Base-by-base conservation (phyloP, 2,797 vertebrate species). In the Brotula barbata region DNA sequence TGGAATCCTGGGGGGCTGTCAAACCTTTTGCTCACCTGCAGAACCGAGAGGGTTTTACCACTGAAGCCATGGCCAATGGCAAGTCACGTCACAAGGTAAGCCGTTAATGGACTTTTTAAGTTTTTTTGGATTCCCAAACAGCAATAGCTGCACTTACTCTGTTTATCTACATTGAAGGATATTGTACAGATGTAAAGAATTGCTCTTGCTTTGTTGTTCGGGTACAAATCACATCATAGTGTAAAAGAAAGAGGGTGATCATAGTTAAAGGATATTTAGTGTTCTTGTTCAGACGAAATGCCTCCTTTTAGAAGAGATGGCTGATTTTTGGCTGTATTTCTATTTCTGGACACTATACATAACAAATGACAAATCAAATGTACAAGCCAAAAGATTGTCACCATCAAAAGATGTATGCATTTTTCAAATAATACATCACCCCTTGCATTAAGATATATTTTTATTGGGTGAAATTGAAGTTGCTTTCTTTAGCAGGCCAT, bases 1-100 rank as follows among this genome's bases (percentile, higher is more conserved):
- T 99, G 16, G 96, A 99, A 80, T 97, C 97, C 1, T 99, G 97
- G 97, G 96, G 97, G 0, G 97, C 97, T 0, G 95, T 95, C 1
- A 92, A 97, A 72, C 97, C 97, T 25, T 99, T 99, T 10, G 94
- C 97, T 0, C 96, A 98, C 83, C 93, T 99, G 36, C 96, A 94
- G 90, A 94, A 89, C 68, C 86, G 94, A 0, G 96, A 97, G 16
- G 94, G 93, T 0, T 90, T 95, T 52, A 89, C 88, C 83, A 41
- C 89, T 0, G 96, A 96, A 46, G 77, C 82, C 1, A 91, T 93
- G 0, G 58, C 90, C 40, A 94, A 90, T 1, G 91, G 93, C 58
- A 93, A 92, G 73, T 54, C 76, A 2, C 91, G 89, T 58, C 51
- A 48, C 58, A 96, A 93, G 94, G 97, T 97, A 66, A 80, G 43